Percentiles rank a stretch among this genome's conserved stretches.
These are phyloP conservation scores for Ivindomyrus marchei DNA, from an alignment of 2,113 vertebrate species.

Conservation along the genomic window DNA sequence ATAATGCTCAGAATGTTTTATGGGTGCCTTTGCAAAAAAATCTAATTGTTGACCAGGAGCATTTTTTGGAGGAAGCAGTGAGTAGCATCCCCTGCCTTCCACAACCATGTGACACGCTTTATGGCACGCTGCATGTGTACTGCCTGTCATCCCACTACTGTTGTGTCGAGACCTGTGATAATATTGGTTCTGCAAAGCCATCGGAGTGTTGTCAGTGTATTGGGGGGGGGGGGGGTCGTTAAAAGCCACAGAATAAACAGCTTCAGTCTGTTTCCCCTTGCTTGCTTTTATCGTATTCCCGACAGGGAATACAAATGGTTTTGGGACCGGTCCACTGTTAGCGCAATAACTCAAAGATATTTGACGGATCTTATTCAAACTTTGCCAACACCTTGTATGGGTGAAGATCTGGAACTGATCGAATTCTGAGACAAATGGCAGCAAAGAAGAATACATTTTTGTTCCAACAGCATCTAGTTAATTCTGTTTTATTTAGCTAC, in stretches of 20 bases:
- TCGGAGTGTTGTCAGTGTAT: background rate
- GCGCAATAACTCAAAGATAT: background rate
- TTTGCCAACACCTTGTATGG: background rate
- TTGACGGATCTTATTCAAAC: background rate
- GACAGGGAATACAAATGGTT: background rate
- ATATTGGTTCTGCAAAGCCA: background rate
- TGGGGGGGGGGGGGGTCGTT: background rate
- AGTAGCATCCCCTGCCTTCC: background rate
- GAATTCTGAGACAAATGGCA: no score
- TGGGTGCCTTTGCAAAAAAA: background rate
- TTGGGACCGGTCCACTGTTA: background rate
- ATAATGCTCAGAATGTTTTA: background rate
- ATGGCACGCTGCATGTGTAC: background rate
- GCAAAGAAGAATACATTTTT: no score
- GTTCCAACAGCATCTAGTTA: no score
- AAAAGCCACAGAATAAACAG: background rate
- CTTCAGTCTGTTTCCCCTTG: background rate
- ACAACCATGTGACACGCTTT: background rate
- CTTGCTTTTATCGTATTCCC: background rate
- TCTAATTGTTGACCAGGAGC: background rate
- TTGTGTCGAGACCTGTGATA: background rate
- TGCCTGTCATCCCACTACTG: background rate
- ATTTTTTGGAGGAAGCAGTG: background rate
- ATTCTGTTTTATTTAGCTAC: no score
- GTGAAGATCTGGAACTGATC: no score